phyloP scores from a whole-genome alignment of 2,797 vertebrate species.

The Mormyrops boulengeri region DNA sequence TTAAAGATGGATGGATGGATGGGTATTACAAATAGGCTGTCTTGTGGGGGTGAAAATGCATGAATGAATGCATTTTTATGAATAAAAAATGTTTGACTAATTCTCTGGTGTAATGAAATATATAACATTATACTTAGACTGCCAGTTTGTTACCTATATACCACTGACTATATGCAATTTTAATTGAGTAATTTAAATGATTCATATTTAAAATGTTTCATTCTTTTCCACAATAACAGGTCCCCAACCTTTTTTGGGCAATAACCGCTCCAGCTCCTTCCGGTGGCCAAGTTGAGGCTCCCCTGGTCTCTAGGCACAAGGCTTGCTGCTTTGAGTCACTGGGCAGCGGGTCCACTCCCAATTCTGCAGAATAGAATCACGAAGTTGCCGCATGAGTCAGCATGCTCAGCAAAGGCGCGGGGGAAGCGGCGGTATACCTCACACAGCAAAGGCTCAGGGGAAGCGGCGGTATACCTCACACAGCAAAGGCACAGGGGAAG shows the following conservation, averaged over 20 bases:
- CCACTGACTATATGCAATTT: neutral
- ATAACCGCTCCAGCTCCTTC: slow-evolving; percentile 43
- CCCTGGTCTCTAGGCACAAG: slow-evolving; percentile 40
- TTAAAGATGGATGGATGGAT: slow-evolving; percentile 6
- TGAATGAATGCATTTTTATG: neutral
- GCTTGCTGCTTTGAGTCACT: slow-evolving; percentile 32
- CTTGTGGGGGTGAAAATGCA: neutral
- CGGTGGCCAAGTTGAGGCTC: slow-evolving; percentile 54
- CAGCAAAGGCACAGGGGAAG: slow-evolving; percentile 13
- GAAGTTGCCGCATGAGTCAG: slow-evolving; percentile 10
- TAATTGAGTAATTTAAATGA: neutral
- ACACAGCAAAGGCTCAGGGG: slow-evolving; percentile 13
- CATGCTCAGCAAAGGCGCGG: neutral
- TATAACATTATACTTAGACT: neutral
- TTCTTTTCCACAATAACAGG: neutral
- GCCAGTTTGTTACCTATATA: neutral
- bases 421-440: neutral
- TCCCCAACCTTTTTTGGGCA: slow-evolving; percentile 26
- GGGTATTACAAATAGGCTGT: neutral
- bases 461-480: neutral
- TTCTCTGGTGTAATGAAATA: neutral
- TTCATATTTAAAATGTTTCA: neutral
- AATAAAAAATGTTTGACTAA: neutral
- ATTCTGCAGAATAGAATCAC: slow-evolving; percentile 37
- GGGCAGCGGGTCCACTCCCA: slow-evolving; percentile 22